A percentile compares a stretch with the other conserved stretches of the same genome.
Evolutionary conservation across 2,113 vertebrate species (phyloP).

Genomic region (Mohoua ochrocephala): DNA sequence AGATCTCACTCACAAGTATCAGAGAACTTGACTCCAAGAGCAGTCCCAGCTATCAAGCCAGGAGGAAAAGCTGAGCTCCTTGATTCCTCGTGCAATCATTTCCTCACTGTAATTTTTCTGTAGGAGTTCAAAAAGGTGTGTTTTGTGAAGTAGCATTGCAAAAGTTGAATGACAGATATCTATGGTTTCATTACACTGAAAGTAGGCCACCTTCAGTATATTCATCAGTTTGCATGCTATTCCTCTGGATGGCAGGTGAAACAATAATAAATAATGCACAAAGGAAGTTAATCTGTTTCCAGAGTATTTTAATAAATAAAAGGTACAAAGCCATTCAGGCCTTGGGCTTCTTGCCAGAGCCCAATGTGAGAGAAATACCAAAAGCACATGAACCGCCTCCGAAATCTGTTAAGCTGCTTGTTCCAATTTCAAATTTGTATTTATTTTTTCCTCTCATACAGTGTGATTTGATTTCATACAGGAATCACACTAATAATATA

Average conservation of each 20-base stretch:
- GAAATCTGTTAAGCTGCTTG: constrained; percentile 1
- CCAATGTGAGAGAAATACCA: constrained; percentile 11
- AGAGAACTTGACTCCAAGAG: neutral
- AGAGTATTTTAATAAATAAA: constrained; percentile 55
- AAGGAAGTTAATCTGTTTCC: constrained; percentile 36
- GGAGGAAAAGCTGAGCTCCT: neutral
- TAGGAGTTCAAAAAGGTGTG: neutral
- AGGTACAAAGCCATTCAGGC: constrained; percentile 31
- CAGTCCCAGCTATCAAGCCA: neutral
- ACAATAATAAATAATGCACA: constrained; percentile 60
- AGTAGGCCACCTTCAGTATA: neutral
- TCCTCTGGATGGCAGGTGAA: constrained; percentile 20
- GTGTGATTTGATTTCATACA: neutral
- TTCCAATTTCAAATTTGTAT: constrained; percentile 20
- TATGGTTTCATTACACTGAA: neutral
- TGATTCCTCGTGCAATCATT: neutral
- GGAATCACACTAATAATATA: neutral
- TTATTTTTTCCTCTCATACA: constrained; percentile 1
- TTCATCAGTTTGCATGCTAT: neutral
- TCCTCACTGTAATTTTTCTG: neutral
- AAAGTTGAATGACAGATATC: neutral
- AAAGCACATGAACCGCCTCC: neutral
- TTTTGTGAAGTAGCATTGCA: neutral
- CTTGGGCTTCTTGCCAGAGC: neutral
- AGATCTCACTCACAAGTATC: neutral